Conservation (phyloP, 2,113 vertebrate genomes). For the Triplophysa tibetana region DNA sequence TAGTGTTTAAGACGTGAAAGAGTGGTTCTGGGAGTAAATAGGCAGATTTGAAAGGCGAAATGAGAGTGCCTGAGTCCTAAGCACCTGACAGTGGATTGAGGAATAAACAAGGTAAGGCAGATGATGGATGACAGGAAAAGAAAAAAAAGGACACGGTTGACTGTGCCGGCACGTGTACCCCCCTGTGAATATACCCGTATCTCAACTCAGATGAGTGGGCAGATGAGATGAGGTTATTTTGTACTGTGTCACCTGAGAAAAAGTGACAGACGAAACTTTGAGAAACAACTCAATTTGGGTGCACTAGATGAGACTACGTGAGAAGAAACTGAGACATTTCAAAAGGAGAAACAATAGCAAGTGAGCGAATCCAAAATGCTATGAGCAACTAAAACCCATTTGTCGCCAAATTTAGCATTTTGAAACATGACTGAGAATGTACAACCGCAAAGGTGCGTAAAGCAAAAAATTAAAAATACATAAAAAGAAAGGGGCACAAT, state of each 20-base stretch:
- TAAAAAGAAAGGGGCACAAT: conserved; percentile 9
- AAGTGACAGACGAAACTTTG: not conserved
- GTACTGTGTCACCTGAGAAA: not conserved
- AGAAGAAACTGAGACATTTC: not conserved
- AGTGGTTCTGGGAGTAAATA: conserved; percentile 43
- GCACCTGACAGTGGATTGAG: conserved; percentile 45
- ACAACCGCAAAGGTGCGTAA: not conserved
- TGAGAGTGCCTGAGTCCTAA: conserved; percentile 28
- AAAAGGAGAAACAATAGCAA: not conserved
- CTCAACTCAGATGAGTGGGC: conserved; percentile 41
- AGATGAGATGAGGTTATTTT: conserved; percentile 37
- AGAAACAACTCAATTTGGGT: conserved; percentile 42
- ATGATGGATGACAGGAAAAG: conserved; percentile 49
- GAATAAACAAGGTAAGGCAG: conserved; percentile 40
- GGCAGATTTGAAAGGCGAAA: conserved; percentile 33
- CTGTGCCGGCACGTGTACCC: conserved; percentile 28
- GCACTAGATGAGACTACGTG: not conserved
- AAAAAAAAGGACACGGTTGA: conserved; percentile 31
- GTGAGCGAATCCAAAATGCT: not conserved
- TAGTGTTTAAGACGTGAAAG: conserved; percentile 52
- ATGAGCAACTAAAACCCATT: not conserved
- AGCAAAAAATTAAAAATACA: conserved; percentile 10
- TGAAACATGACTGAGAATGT: not conserved
- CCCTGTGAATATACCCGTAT: conserved; percentile 25
- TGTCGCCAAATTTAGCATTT: not conserved